Evolutionary conservation across 2,113 vertebrate species (phyloP), one percentile per base, ranked within the genome.

Genomic region (Mohoua ochrocephala): DNA sequence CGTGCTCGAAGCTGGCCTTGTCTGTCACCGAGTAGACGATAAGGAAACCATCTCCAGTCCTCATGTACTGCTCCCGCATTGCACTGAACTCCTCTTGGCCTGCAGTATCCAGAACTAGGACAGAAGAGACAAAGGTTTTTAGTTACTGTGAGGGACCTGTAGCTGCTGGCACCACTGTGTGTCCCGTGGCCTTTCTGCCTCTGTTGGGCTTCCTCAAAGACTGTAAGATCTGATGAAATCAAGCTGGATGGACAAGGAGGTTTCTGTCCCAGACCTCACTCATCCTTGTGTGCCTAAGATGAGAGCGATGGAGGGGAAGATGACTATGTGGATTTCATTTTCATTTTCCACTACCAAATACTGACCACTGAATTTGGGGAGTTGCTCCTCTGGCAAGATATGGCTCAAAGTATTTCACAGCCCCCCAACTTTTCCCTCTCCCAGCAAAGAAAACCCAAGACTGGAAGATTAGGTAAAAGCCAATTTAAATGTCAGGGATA

Each of bases 1-100:
- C 99, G 0, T 99, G 99, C 97, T 99, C 99, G 5, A 99, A 99
- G 98, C 99, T 99, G 97, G 99, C 99, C 97, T 99, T 99, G 98
- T 99, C 99, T 0, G 99, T 99, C 96, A 99, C 99, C 0, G 99
- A 99, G 98, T 98, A 99, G 88, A 99, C 99, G 5, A 99, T 99
- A 39, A 99, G 99, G 96, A 99, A 99, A 45, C 99, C 99, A 6
- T 99, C 99, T 47, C 99, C 99, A 0, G 99, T 99, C 97, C 99
- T 98, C 99, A 99, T 99, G 91, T 99, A 99, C 97, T 99, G 99
- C 97, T 99, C 99, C 94, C 99, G 97, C 99, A 99, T 99, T 27
- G 99, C 99, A 4, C 99, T 99, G 98, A 99, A 99, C 97, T 99
- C 99, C 97, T 99, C 99, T 91, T 99, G 99, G 22, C 99, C 99